Percentiles rank a stretch among this genome's conserved stretches.
Evolutionary conservation across 1,140 invertebrate genomes (phyloP).

Genomic region (Oryctes rhinoceros): DNA sequence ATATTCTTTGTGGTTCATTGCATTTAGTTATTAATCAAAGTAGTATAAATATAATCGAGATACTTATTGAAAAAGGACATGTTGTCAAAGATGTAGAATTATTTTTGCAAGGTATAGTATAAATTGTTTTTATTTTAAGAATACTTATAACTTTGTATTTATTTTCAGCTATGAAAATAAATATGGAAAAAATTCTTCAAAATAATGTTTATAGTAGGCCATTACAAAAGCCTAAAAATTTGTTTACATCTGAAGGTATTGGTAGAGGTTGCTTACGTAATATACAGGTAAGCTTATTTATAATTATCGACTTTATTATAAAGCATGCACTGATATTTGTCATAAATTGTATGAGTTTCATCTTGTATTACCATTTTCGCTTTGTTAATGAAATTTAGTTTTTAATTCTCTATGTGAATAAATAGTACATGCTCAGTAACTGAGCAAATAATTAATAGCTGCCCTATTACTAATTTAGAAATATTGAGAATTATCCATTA

Average conservation of each 20-base stretch:
- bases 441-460: no score
- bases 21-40: neutral
- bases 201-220: neutral
- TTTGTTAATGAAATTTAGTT: no score
- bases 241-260: neutral
- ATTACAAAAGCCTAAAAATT: neutral
- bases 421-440: no score
- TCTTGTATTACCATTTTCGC: no score
- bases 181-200: neutral
- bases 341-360: no score
- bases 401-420: no score
- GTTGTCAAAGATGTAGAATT: neutral
- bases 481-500: no score
- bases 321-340: no score
- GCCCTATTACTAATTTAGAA: no score
- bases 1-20: neutral
- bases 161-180: neutral
- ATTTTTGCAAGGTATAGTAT: constrained; percentile 12
- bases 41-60: constrained; percentile 1
- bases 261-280: neutral
- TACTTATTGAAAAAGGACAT: neutral
- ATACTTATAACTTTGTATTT: neutral
- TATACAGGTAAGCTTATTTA: neutral
- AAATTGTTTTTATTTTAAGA: neutral
- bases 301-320: neutral